Evolutionary conservation across 2,888 invertebrate genomes (phyloP).

Genomic region (Eucera pruinosa): DNA sequence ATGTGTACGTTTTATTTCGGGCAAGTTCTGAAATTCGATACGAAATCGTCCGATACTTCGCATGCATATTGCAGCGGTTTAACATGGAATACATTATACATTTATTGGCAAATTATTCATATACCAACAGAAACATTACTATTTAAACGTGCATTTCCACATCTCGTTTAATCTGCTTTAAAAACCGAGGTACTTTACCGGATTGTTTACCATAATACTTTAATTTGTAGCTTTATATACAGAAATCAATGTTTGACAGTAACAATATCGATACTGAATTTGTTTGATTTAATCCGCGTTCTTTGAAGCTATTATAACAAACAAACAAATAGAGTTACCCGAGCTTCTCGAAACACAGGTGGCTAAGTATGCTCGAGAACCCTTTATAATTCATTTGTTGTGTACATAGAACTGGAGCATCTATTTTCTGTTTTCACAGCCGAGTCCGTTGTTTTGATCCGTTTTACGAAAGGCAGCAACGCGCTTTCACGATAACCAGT

Average conservation of each 20-base stretch:
- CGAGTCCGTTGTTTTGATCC: not conserved
- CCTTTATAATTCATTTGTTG: conserved; percentile 3
- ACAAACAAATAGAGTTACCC: not conserved
- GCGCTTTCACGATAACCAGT: not conserved
- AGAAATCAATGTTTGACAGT: too few relatives aligned
- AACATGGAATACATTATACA: conserved; percentile 48
- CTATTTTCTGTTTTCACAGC: not conserved
- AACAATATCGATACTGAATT: not conserved
- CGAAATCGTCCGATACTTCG: conserved; percentile 50
- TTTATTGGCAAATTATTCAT: conserved; percentile 47
- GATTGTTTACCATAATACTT: not conserved
- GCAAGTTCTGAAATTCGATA: conserved; percentile 14
- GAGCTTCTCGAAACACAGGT: not conserved
- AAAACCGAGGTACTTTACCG: not conserved
- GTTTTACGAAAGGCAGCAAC: not conserved
- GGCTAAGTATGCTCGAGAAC: not conserved
- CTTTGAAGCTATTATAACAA: not conserved
- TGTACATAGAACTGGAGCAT: not conserved
- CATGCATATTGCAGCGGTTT: conserved; percentile 52
- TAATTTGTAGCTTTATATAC: not conserved
- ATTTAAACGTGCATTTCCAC: conserved; percentile 11
- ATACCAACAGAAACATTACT: conserved; percentile 29
- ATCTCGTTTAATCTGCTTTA: not conserved
- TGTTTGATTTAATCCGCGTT: not conserved
- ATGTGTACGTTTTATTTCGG: conserved; percentile 48